phyloP scores from a whole-genome alignment of 2,797 vertebrate species.

The Acanthis flammea region DNA sequence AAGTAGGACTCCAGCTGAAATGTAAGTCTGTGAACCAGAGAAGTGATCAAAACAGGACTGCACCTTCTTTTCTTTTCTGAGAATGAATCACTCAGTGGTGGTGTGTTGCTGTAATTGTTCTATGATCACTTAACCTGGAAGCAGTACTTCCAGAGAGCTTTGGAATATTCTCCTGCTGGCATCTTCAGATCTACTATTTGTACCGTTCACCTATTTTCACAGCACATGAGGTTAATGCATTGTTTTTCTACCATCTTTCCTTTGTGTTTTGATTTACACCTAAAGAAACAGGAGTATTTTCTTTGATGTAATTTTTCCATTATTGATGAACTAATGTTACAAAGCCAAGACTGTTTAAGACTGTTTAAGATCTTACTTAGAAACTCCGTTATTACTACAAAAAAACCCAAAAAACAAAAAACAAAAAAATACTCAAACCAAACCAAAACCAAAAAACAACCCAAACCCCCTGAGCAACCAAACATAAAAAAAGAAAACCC shows the following conservation, averaged over 20 bases:
- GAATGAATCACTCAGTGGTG: slow-evolving; percentile 1
- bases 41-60: slow-evolving; percentile 41
- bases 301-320: slow-evolving; percentile 30
- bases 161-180: not conserved
- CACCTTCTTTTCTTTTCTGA: not conserved
- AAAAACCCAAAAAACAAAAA: not conserved
- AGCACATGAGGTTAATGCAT: not conserved
- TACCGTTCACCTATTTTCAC: not conserved
- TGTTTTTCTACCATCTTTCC: not conserved
- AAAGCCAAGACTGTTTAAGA: not conserved
- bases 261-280: slow-evolving; percentile 36
- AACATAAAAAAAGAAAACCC: not conserved
- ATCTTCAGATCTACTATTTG: slow-evolving; percentile 30
- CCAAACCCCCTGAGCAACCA: not conserved
- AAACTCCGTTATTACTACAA: not conserved
- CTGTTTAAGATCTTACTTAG: not conserved
- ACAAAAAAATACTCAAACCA: not conserved
- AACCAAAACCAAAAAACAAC: not conserved
- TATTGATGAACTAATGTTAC: not conserved
- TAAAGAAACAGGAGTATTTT: slow-evolving; percentile 14
- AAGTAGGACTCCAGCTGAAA: slow-evolving; percentile 35
- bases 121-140: slow-evolving; percentile 34
- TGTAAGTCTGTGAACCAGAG: not conserved
- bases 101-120: slow-evolving; percentile 6
- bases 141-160: slow-evolving; percentile 13